phyloP scores from a whole-genome alignment of 2,888 invertebrate genomes.

The Lobophora halterata region DNA sequence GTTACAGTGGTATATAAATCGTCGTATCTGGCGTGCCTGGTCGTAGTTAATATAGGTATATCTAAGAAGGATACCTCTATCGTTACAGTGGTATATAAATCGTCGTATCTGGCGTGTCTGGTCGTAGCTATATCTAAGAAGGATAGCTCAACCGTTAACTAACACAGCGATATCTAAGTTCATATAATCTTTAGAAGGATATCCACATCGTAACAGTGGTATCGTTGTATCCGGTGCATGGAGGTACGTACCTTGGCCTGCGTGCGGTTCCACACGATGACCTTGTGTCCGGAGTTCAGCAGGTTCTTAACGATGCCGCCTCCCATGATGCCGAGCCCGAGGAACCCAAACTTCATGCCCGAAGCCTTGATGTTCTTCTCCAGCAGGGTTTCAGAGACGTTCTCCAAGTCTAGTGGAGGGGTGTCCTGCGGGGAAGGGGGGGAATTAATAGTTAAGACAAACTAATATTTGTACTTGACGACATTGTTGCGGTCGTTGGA shows the following conservation, averaged over 20 bases:
- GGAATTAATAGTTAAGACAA: neutral
- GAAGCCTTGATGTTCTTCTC: conserved; percentile 94
- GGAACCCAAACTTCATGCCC: conserved; percentile 93
- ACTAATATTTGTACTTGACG: conserved; percentile 29
- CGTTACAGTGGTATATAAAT: too few relatives aligned
- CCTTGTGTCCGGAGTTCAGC: conserved; percentile 95
- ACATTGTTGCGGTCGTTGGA: too few relatives aligned
- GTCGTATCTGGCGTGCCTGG: too few relatives aligned
- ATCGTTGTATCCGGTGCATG: neutral
- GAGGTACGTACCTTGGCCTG: conserved; percentile 89
- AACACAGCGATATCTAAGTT: too few relatives aligned
- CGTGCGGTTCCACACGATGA: conserved; percentile 96
- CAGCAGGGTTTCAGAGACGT: conserved; percentile 87
- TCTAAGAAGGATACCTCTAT: too few relatives aligned
- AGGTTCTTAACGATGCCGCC: conserved; percentile 97
- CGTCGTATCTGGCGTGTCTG: too few relatives aligned
- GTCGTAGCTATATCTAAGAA: too few relatives aligned
- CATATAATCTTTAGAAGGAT: too few relatives aligned
- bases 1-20: too few relatives aligned
- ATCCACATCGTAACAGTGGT: neutral
- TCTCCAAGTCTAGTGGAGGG: conserved; percentile 88
- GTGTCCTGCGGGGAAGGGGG: conserved; percentile 80
- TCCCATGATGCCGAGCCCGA: conserved; percentile 97
- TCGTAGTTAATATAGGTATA: too few relatives aligned
- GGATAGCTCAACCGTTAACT: too few relatives aligned